Evolutionary conservation across 2,797 vertebrate genomes (phyloP).

Genomic region (Channa striata): DNA sequence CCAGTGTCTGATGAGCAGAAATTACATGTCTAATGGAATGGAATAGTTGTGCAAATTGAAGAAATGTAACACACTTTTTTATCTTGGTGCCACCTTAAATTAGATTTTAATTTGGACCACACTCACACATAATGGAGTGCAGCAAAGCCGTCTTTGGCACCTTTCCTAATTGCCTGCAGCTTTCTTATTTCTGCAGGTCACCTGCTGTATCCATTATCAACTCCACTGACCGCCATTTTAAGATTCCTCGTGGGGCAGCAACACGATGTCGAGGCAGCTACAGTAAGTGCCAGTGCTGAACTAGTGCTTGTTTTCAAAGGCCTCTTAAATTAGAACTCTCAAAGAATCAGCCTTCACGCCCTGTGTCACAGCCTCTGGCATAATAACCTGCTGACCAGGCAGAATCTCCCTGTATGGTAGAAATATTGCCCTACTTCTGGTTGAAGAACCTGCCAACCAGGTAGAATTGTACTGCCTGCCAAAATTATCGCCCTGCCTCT

Average conservation of each 20-base stretch:
- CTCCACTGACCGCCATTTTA: constrained; percentile 56
- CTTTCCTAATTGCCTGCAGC: constrained; percentile 67
- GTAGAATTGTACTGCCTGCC: constrained; percentile 18
- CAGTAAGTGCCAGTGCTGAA: constrained; percentile 7
- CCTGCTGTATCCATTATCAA: constrained; percentile 65
- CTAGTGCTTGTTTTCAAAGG: constrained; percentile 14
- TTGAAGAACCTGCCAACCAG: constrained; percentile 22
- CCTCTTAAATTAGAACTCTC: constrained; percentile 1
- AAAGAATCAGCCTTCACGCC: background rate
- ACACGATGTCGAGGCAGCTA: constrained; percentile 16
- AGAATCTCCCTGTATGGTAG: constrained; percentile 11
- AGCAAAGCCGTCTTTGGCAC: constrained; percentile 59
- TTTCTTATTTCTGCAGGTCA: constrained; percentile 67
- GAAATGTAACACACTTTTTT: constrained; percentile 73
- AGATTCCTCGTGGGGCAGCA: constrained; percentile 28
- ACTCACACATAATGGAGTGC: constrained; percentile 71
- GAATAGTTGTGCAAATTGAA: constrained; percentile 80
- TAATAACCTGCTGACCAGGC: constrained; percentile 35
- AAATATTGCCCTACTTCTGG: constrained; percentile 24
- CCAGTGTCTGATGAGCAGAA: constrained; percentile 89
- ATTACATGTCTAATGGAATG: constrained; percentile 91
- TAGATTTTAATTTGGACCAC: constrained; percentile 81
- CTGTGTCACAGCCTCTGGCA: constrained; percentile 25
- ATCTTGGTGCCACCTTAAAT: constrained; percentile 72
- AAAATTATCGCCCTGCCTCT: constrained; percentile 23